Conservation (phyloP, 2,797 vertebrate species). For the Pterois miles region DNA sequence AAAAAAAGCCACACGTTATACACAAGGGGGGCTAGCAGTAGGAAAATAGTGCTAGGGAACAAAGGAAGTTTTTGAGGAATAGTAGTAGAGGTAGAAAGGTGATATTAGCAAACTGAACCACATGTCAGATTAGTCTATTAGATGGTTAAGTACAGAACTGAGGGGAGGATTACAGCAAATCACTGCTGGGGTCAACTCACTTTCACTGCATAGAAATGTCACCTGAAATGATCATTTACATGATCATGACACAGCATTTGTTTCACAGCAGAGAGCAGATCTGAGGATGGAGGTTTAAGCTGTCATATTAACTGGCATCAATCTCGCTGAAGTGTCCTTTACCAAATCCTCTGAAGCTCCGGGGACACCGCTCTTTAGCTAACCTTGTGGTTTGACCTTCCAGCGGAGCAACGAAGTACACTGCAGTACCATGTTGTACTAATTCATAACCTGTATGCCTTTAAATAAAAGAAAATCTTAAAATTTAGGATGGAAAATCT, state of each 20-base stretch:
- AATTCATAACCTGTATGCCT: background rate
- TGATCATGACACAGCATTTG: conserved; percentile 38
- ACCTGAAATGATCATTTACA: conserved; percentile 39
- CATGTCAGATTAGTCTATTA: conserved; percentile 39
- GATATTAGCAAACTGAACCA: conserved; percentile 25
- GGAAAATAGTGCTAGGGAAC: conserved; percentile 9
- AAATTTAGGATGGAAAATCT: background rate
- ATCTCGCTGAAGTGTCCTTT: conserved; percentile 24
- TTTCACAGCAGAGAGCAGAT: conserved; percentile 17
- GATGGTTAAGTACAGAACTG: conserved; percentile 9
- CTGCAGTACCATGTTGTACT: background rate
- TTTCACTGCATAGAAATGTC: conserved; percentile 56
- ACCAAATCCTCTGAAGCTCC: conserved; percentile 11
- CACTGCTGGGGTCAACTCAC: conserved; percentile 54
- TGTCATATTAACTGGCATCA: conserved; percentile 7
- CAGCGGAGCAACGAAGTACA: background rate
- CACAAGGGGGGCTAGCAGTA: conserved; percentile 15
- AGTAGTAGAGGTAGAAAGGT: conserved; percentile 2
- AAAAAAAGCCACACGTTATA: conserved; percentile 21
- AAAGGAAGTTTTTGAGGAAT: conserved; percentile 10
- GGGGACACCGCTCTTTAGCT: background rate
- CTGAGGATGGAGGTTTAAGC: conserved; percentile 14
- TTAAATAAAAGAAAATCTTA: background rate
- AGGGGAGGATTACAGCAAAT: conserved; percentile 32
- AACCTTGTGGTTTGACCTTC: conserved; percentile 14